Base-by-base conservation (phyloP, 1,140 invertebrate genomes). In the Arion vulgaris region DNA sequence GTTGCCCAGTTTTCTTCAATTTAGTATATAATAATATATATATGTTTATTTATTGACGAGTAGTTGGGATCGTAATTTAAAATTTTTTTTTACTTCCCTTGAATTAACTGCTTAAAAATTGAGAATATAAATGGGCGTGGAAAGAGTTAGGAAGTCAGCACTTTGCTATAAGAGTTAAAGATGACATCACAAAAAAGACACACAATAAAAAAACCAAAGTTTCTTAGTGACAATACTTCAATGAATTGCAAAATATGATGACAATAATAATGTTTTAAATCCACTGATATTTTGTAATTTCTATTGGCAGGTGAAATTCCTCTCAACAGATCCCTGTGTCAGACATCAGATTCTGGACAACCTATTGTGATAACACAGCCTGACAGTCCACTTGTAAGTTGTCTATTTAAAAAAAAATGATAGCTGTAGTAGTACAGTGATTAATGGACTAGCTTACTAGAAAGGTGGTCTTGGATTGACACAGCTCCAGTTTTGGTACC, bases 311-410 rank as follows among this genome's bases (percentile, higher is more conserved):
- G 92, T 72, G 95, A 95, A 88, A 94, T 98, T 83, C 96, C 96
- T 74, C 92, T 98, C 1, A 94, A 96, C 84, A 91, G 94, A 15
- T 91, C 93, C 72, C 95, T 97, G 86, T 94, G 94, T 9, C 93
- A 95, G 85, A 94, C 94, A 83, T 95, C 95, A 82, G 96, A 97
- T 90, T 93, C 88, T 77, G 96, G 96, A 23, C 94, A 94, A 83
- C 97, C 97, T 17, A 93, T 96, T 41, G 95, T 96, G 45, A 92
- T 97, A 57, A 94, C 94, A 62, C 89, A 95, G 57, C 95, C 95
- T 0, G 92, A 95, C 19, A 88, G 88, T 84, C 73, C 87, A 57
- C 85, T 91, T 87, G 90, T 91, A 85, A 73, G 77, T 76, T 74
- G 53, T 45, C 34, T n/a, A 34, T 28, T n/a, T n/a, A n/a, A n/a